Percentiles rank a stretch among this genome's conserved stretches.
phyloP scores from a whole-genome alignment of 2,888 invertebrate species.

The Scelioninae gen. 1 region DNA sequence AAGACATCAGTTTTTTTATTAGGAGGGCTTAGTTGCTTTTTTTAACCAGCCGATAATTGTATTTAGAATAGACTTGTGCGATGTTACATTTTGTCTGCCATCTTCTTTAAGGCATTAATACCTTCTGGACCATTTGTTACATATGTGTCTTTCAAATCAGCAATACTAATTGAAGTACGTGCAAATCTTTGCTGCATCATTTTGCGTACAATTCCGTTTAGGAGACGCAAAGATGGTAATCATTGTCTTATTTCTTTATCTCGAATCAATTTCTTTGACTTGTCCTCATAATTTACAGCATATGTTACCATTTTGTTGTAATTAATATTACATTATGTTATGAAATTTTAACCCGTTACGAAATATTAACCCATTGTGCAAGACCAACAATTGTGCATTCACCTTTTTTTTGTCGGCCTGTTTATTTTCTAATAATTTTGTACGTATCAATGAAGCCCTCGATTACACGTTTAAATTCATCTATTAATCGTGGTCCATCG shows the following conservation, averaged over 20 bases:
- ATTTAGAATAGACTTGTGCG: background rate
- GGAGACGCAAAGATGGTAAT: background rate
- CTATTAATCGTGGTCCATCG: constrained; percentile 38
- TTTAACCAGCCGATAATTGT: background rate
- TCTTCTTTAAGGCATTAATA: background rate
- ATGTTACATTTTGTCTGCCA: background rate
- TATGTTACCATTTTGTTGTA: background rate
- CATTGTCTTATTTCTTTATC: background rate
- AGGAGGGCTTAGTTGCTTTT: background rate
- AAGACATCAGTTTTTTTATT: too few species aligned
- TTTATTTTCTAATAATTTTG: background rate
- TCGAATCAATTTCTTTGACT: background rate
- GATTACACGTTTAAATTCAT: constrained; percentile 19
- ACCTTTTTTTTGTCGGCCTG: background rate
- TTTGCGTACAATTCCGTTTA: background rate
- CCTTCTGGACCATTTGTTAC: background rate
- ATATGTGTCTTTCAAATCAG: background rate
- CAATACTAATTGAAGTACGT: background rate
- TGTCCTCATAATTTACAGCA: background rate
- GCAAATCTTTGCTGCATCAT: background rate
- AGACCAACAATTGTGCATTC: background rate
- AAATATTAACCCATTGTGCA: background rate
- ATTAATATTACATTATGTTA: background rate
- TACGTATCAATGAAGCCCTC: background rate
- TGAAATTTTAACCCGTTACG: background rate